Evolutionary conservation across 2,113 vertebrate genomes (phyloP).

Genomic region (Helogale parvula): DNA sequence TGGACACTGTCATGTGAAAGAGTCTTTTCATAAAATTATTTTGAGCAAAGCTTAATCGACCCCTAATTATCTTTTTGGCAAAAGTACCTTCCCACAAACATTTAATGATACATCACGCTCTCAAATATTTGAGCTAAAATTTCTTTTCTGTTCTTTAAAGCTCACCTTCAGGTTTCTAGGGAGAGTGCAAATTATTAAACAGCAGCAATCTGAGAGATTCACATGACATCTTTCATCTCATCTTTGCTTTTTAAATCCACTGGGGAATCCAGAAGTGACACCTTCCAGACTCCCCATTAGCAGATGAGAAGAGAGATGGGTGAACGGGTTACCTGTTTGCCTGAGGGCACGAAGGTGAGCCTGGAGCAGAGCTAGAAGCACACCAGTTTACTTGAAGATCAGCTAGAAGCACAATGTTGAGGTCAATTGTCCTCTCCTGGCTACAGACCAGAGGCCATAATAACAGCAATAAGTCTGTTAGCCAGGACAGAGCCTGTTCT

Average conservation of each 20-base stretch:
- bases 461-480: neutral
- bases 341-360: neutral
- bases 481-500: neutral
- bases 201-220: neutral
- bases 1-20: constrained; percentile 36
- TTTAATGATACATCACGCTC: neutral
- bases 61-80: constrained; percentile 22
- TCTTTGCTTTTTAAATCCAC: constrained; percentile 27
- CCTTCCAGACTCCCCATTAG: neutral
- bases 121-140: constrained; percentile 34
- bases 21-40: constrained; percentile 12
- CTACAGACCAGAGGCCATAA: neutral
- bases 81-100: constrained; percentile 34
- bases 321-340: neutral
- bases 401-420: neutral
- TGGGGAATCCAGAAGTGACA: constrained; percentile 10
- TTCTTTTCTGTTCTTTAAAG: constrained; percentile 54
- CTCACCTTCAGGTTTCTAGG: neutral
- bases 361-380: neutral
- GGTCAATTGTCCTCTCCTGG: neutral
- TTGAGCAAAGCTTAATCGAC: neutral
- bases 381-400: neutral
- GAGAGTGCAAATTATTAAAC: neutral
- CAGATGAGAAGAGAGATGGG: constrained; percentile 39
- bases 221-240: constrained; percentile 22